A percentile compares a stretch with the other conserved stretches of the same genome.
Evolutionary conservation across 2,113 vertebrate species (phyloP).

Genomic region (Chaenocephalus aceratus): DNA sequence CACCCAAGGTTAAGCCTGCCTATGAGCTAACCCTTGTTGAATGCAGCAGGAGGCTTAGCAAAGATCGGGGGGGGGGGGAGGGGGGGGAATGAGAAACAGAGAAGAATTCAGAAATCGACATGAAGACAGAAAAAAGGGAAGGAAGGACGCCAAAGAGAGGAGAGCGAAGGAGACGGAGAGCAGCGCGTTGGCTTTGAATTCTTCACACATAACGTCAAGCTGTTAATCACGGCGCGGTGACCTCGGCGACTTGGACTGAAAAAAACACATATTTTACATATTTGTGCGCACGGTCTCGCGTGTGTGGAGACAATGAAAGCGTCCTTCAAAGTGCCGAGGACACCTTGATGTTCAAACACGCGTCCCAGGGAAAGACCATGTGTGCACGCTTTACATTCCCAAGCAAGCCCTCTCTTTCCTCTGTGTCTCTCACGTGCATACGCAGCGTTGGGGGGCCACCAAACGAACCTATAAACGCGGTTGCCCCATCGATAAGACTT

Average conservation of each 20-base stretch:
- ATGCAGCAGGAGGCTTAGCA: constrained; percentile 58
- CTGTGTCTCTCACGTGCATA: background rate
- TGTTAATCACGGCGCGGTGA: constrained; percentile 77
- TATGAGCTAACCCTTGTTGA: constrained; percentile 72
- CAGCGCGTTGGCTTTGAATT: constrained; percentile 72
- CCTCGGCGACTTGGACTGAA: constrained; percentile 50
- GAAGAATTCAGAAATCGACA: constrained; percentile 36
- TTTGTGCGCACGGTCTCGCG: constrained; percentile 17
- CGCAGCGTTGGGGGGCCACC: constrained; percentile 55
- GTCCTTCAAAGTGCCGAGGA: background rate
- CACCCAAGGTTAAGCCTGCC: constrained; percentile 56
- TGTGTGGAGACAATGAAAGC: background rate
- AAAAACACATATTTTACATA: constrained; percentile 23
- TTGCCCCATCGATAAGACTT: constrained; percentile 63
- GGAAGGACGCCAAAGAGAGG: background rate
- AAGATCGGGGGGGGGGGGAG: constrained; percentile 35
- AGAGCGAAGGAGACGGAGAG: background rate
- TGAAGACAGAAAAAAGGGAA: background rate
- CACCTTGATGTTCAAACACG: constrained; percentile 18
- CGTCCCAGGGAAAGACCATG: constrained; percentile 32
- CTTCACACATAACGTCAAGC: constrained; percentile 82
- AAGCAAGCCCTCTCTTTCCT: background rate
- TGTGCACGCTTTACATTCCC: constrained; percentile 61
- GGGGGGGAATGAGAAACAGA: constrained; percentile 67
- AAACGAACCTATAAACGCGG: constrained; percentile 67